phyloP scores from a whole-genome alignment of 1,140 invertebrate species.

The Elysia chlorotica region DNA sequence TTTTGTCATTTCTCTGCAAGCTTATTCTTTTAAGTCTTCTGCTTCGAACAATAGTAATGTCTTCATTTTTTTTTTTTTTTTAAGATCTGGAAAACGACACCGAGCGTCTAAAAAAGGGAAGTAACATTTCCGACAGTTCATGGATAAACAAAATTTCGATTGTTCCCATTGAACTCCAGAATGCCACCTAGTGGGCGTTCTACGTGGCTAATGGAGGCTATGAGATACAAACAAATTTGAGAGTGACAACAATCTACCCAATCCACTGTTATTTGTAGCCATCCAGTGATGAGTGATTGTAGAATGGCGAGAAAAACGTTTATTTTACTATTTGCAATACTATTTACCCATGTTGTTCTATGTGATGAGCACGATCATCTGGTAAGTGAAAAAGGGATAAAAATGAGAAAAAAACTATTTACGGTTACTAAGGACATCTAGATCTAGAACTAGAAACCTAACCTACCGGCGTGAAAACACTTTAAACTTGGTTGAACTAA shows the following conservation, averaged over 20 bases:
- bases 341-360: slow-evolving; percentile 24
- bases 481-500: background rate
- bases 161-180: too few relatives aligned
- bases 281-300: background rate
- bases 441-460: background rate
- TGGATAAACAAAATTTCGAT: too few relatives aligned
- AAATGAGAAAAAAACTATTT: too few relatives aligned
- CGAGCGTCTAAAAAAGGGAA: too few relatives aligned
- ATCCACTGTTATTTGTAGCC: slow-evolving; percentile 24
- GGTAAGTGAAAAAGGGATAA: slow-evolving; percentile 34
- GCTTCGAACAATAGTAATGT: too few relatives aligned
- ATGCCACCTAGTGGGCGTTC: slow-evolving; percentile 31
- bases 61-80: too few relatives aligned
- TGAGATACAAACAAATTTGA: slow-evolving; percentile 24
- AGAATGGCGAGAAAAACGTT: slow-evolving; percentile 38
- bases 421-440: slow-evolving; percentile 5
- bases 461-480: background rate
- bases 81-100: too few relatives aligned
- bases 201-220: slow-evolving; percentile 52
- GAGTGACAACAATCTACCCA: slow-evolving; percentile 8
- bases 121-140: too few relatives aligned
- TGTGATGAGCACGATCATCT: slow-evolving; percentile 51
- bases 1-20: too few relatives aligned
- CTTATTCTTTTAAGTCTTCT: too few relatives aligned
- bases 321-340: slow-evolving; percentile 25